Evolutionary conservation across 2,113 vertebrate genomes (phyloP).

Genomic region (Myxocyprinus asiaticus): DNA sequence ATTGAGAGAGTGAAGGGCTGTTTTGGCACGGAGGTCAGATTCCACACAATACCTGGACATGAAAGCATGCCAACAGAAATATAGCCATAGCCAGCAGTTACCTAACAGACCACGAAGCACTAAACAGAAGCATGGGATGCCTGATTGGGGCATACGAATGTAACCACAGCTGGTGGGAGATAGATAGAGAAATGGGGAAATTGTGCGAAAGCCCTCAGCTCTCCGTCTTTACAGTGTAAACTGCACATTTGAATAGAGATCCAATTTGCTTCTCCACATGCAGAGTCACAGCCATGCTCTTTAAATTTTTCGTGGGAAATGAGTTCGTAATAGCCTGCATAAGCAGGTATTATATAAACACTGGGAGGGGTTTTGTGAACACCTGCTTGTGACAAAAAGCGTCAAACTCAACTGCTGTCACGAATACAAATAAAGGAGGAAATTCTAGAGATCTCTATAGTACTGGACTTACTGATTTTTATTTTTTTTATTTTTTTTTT

Average conservation of each 20-base stretch:
- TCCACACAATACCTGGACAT: constrained; percentile 29
- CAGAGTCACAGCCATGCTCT: constrained; percentile 33
- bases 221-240: constrained; percentile 33
- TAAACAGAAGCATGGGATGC: constrained; percentile 41
- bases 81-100: constrained; percentile 15
- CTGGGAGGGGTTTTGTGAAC: constrained; percentile 18
- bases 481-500: too few relatives aligned
- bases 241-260: constrained; percentile 51
- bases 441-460: background rate
- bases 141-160: constrained; percentile 35
- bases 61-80: constrained; percentile 26
- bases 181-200: background rate
- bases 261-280: constrained; percentile 48
- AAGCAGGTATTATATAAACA: constrained; percentile 50
- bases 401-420: background rate
- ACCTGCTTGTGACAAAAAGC: constrained; percentile 35
- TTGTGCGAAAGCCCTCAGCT: constrained; percentile 18
- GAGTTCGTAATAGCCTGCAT: constrained; percentile 51
- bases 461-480: too few relatives aligned
- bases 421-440: constrained; percentile 22
- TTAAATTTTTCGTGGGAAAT: constrained; percentile 46
- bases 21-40: constrained; percentile 51
- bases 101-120: background rate
- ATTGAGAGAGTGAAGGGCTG: constrained; percentile 56
- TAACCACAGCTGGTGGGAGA: constrained; percentile 26